Percentiles rank a stretch among this genome's conserved stretches.
phyloP scores from a whole-genome alignment of 2,888 invertebrate species.

The Parapristionchus giblindavisi region DNA sequence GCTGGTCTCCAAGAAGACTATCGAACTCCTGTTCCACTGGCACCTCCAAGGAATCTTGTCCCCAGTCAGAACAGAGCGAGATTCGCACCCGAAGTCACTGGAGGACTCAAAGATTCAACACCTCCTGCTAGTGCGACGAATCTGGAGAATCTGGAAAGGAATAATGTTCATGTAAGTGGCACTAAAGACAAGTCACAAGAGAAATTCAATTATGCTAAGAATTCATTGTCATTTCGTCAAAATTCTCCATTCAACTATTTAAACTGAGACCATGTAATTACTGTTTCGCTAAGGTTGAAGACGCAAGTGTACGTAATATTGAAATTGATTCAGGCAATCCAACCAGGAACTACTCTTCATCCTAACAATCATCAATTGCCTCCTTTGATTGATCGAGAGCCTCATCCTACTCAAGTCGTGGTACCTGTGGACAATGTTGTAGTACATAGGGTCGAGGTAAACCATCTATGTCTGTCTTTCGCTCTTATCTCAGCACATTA shows the following conservation, averaged over 20 bases:
- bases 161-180: no score
- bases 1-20: constrained; percentile 28
- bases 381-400: constrained; percentile 21
- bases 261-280: not conserved
- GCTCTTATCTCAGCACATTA: no score
- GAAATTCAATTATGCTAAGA: no score
- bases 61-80: constrained; percentile 24
- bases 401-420: constrained; percentile 1
- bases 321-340: not conserved
- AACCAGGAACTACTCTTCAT: not conserved
- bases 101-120: constrained; percentile 1
- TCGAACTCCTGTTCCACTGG: constrained; percentile 6
- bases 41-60: constrained; percentile 10
- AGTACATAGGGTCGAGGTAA: constrained; percentile 15
- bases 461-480: no score
- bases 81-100: constrained; percentile 11
- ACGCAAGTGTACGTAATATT: no score
- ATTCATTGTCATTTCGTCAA: no score
- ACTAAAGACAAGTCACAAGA: no score
- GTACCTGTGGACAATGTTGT: constrained; percentile 25
- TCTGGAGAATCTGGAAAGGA: no score
- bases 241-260: no score
- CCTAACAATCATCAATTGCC: not conserved
- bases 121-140: no score
- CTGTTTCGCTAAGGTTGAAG: no score